These are phyloP conservation scores for Sakesphorus luctuosus DNA, from an alignment of 2,113 vertebrate species.

Conservation along the genomic window DNA sequence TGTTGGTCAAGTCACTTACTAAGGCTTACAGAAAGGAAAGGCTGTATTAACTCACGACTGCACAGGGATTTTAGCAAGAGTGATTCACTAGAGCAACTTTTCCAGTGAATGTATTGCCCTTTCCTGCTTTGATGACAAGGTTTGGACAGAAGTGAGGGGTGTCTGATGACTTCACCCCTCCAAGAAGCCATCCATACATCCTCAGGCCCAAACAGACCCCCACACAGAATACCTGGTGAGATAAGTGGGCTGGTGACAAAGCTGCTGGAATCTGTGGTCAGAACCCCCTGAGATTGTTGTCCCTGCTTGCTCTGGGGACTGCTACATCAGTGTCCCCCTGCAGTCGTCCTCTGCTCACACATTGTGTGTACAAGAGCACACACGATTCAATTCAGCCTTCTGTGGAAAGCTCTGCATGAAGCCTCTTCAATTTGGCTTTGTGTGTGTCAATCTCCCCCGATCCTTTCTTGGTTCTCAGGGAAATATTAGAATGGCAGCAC, in stretches of 20 bases:
- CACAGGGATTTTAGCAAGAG: not conserved
- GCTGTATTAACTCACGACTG: not conserved
- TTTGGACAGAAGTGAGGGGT: not conserved
- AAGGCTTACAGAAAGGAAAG: not conserved
- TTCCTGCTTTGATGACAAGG: not conserved
- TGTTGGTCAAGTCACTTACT: not conserved
- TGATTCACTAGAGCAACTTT: not conserved
- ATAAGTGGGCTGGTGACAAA: not conserved
- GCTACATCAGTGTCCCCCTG: not conserved
- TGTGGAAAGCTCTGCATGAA: not conserved
- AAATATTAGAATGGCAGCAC: conserved; percentile 1
- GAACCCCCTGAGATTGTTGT: not conserved
- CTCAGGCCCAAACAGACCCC: not conserved
- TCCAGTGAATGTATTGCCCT: rapidly evolving
- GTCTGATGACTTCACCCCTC: not conserved
- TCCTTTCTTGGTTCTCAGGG: not conserved
- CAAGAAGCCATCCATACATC: not conserved
- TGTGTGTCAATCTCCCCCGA: not conserved
- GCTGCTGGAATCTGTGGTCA: not conserved
- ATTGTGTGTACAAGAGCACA: not conserved
- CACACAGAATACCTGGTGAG: not conserved
- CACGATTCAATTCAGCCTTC: not conserved
- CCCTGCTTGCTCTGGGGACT: not conserved
- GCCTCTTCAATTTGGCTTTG: conserved; percentile 4
- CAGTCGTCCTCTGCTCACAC: not conserved